Evolutionary conservation across 1,140 invertebrate species (phyloP), one percentile per base, ranked within the genome.

Genomic region (Charaxes varanes): DNA sequence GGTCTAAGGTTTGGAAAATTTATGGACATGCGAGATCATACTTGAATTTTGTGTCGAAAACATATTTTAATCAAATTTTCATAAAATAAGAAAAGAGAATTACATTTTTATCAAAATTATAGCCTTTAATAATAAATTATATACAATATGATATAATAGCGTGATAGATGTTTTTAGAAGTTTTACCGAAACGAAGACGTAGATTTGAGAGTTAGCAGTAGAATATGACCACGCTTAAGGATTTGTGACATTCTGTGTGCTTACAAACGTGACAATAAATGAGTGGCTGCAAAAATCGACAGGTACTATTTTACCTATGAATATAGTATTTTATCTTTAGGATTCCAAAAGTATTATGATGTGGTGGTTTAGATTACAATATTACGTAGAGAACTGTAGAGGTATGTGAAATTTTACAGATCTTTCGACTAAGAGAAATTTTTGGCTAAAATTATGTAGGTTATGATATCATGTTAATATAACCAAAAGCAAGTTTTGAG

Each of bases 261-360:
- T 18, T 28, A 41, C 23, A 49, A 62, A 49, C 47, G 53, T 38
- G 60, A 62, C 60, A 62, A 62, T 62, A 62, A 62, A 47, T 32
- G 36, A 44, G 53, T 58, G 52, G 49, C 54, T 60, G 32, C 7
- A 23, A 24, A 18, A 32, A 42, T 33, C 16, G 23, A 34, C 21
- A 34, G 7, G 18, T 22, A 34, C 10, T 17, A 16, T 42, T 41
- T 41, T 37, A 37, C 10, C 21, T 14, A 6, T 23, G 10, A 8
- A 23, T 35, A 35, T 23, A 15, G 3, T 34, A 23, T 35, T 12
- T 35, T 23, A 26, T 18, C 36, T 38, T 28, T 38, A 30, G 36
- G 17, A 16, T 12, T 38, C 12, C 8, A 35, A 35, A 23, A 26
- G 24, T 37, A 37, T 37, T 17, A 26, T 37, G 14, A 41, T 41